Base-by-base conservation (phyloP, 2,888 invertebrate genomes). In the Plebejus melissa region DNA sequence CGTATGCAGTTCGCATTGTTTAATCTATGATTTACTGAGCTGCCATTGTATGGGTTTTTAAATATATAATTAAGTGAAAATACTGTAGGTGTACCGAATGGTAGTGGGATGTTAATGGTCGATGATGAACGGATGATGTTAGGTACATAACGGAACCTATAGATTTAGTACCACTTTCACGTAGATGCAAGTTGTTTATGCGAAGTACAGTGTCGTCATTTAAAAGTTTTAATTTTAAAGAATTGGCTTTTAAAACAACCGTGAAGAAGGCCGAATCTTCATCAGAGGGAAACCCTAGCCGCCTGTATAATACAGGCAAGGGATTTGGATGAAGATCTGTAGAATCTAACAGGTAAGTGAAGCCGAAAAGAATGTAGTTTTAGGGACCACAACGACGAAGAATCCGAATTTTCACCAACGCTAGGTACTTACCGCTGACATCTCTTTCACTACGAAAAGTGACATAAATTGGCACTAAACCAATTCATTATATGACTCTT, bases 1-100 rank as follows among this genome's bases (percentile, higher is more conserved):
- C 75, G 76, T 69, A 70, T 28, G 41, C 69, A 58, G 4, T 69
- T 36, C 54, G 70, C 32, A 72, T 72, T 72, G 72, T 72, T 72
- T 72, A 50, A 72, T 72, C 46, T 72, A 72, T 32, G 50, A 72
- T 50, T 50, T 71, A 71, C 46, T 13, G 70, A 22, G 41, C 70
- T 36, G 70, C 38, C 46, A 46, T 41, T 41, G 41, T 70, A 41
- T 41, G 16, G 41, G 22, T n/a, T 65, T 32, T 9, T 28, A 65
- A 28, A 65, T 65, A 36, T 65, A 36, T 36, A 65, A 65, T 65
- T 65, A 65, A 36, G 65, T 32, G 65, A 65, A 65, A 65, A 36
- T 65, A 36, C 16, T 65, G 65, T 65, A 36, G 65, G 65, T 32
- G 65, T 65, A 13, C 32, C 32, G 16, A 65, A 36, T 32, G 4